Base-by-base conservation (phyloP, 2,797 vertebrate species). In the Liparis tanakae region DNA sequence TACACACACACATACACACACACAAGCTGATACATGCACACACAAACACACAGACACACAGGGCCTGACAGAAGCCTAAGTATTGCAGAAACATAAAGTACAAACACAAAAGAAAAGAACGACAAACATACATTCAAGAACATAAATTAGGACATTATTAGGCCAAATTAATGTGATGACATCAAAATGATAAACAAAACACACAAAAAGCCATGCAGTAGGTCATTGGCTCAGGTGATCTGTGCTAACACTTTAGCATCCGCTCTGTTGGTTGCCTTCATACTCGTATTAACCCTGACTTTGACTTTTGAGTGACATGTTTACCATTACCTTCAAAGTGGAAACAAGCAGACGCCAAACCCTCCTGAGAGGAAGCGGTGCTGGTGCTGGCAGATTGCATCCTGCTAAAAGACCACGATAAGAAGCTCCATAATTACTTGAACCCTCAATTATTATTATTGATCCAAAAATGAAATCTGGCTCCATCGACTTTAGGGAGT, bases 1-100 rank as follows among this genome's bases (percentile, higher is more conserved):
- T 48, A 85, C 81, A 76, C 57, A 71, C 44, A 74, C 55, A 70
- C 30, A 63, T 46, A 68, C 39, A 75, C 41, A 72, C 57, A 75
- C 41, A 76, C 55, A 68, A 14, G 64, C 59, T 79, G 50, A 56
- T 36, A 37, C 5, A 58, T 10, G 18, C 36, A 74, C 71, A 84
- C 37, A 66, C 54, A 68, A 44, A 58, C 50, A 50, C 54, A 82
- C 70, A 41, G 10, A 41, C 39, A 75, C 41, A 72, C 71, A 59
- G 3, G 17, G 55, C 53, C 69, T 70, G 61, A 75, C 63, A 83
- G 18, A 66, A n/a, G 55, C 17, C 61, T 17, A 62, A 58, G 7
- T n/a, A 65, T 56, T 75, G 25, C 50, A 39, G 37, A 81, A 67
- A 79, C 57, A 75, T 5, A 58, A 39, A 77, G 2, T 18, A 67